Evolutionary conservation across 2,797 vertebrate genomes (phyloP), one percentile per base, ranked within the genome.

Genomic region (Artibeus lituratus): DNA sequence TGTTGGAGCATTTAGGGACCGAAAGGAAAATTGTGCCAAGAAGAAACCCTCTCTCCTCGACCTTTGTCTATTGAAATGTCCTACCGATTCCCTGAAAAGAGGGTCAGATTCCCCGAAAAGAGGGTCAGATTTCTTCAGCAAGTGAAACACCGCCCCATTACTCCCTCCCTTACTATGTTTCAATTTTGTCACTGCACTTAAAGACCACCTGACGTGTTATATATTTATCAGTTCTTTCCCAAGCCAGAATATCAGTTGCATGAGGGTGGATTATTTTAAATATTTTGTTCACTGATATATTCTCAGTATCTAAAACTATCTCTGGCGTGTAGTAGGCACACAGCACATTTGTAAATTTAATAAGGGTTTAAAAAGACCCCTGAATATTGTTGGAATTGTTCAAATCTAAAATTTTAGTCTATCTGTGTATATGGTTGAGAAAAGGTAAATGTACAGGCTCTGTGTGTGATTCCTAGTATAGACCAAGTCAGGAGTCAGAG

Each of bases 231-330:
- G 35, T 37, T 62, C 65, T 87, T 67, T 91, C 53, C 24, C 82
- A 74, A 74, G 47, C n/a, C 83, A 88, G 62, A 82, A 62, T 65
- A 42, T 49, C 87, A 86, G 51, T 35, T 90, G 26, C 5, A 35
- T 39, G n/a, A 87, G 18, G n/a, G 44, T 29, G 89, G 42, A 81
- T n/a, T n/a, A 87, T 85, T 83, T 94, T 65, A 95, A 93, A 76
- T 90, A 74, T 86, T 96, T 89, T 92, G 39, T 94, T 96, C 35
- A 87, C 22, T 87, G 37, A 51, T 53, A 10, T 2, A 51, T 44
- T 87, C 19, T 73, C 32, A 69, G 49, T 57, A 59, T 80, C 57
- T 80, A 70, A 59, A 89, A 91, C 47, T 74, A 14, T n/a, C 90
- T 37, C 39, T 88, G 82, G 57, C 53, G 87, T 37, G 57, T 5